phyloP scores from a whole-genome alignment of 2,888 invertebrate species.

The Calameuta filiformis region DNA sequence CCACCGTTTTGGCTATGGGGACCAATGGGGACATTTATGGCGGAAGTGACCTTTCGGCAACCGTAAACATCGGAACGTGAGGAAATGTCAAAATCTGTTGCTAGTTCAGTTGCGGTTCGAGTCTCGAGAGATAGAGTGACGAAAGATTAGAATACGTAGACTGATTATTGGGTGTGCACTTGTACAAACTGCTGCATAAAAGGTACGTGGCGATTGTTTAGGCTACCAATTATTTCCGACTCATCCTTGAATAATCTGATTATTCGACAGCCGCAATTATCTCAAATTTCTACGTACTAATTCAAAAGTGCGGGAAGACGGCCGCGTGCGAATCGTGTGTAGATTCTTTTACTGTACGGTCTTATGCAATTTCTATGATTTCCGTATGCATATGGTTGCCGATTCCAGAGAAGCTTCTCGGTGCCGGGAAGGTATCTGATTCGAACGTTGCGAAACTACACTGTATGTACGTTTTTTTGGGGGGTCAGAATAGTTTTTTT shows the following conservation, averaged over 20 bases:
- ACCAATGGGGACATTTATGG: slow-evolving; percentile 4
- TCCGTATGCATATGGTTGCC: background rate
- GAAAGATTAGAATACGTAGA: slow-evolving; percentile 11
- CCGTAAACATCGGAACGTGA: slow-evolving; percentile 25
- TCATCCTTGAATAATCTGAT: background rate
- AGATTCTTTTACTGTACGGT: background rate
- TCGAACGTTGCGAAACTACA: background rate
- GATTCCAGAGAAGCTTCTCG: background rate
- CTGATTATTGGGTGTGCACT: slow-evolving; percentile 10
- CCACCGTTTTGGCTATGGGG: background rate
- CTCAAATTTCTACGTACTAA: background rate
- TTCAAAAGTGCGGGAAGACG: background rate
- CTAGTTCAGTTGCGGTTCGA: slow-evolving; percentile 1
- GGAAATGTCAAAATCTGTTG: slow-evolving; percentile 20
- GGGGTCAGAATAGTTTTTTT: background rate
- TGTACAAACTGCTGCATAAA: background rate
- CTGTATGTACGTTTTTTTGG: background rate
- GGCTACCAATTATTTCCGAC: background rate
- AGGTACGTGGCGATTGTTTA: background rate
- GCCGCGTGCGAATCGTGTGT: background rate
- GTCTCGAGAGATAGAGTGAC: background rate
- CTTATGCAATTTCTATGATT: background rate
- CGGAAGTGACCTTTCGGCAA: slow-evolving; percentile 22
- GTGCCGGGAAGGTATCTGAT: background rate
- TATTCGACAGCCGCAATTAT: background rate